phyloP scores from a whole-genome alignment of 2,113 vertebrate genomes.

The Urocitellus parryii region DNA sequence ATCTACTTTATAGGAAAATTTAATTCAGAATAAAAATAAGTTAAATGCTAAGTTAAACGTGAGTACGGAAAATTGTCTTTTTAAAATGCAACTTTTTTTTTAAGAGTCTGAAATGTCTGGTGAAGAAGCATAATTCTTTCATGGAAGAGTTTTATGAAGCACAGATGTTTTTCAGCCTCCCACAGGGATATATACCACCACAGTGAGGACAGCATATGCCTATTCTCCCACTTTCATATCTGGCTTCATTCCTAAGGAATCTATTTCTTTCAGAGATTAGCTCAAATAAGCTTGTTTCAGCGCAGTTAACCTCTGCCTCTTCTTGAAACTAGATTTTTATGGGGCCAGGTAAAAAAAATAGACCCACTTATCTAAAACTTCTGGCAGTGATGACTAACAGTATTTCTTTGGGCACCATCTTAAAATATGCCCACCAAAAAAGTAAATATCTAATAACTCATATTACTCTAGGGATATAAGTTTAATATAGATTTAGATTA shows the following conservation, averaged over 20 bases:
- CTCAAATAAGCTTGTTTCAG: slow-evolving; percentile 77
- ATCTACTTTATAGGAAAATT: slow-evolving; percentile 48
- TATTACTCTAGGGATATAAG: background rate
- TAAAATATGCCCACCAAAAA: background rate
- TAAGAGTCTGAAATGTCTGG: slow-evolving; percentile 55
- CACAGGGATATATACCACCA: slow-evolving; percentile 59
- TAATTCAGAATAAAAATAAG: slow-evolving; percentile 64
- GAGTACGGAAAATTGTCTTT: slow-evolving; percentile 46
- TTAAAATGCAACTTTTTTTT: slow-evolving; percentile 56
- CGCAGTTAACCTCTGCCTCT: slow-evolving; percentile 69
- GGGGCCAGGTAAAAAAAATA: slow-evolving; percentile 63
- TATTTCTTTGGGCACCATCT: background rate
- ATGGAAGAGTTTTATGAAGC: slow-evolving; percentile 58
- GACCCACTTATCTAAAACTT: slow-evolving; percentile 29
- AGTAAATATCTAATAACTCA: slow-evolving; percentile 20
- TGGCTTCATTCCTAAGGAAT: slow-evolving; percentile 70
- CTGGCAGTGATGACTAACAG: background rate
- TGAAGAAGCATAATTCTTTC: slow-evolving; percentile 64
- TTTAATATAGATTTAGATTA: slow-evolving; percentile 23
- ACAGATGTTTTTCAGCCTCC: slow-evolving; percentile 70
- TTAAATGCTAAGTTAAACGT: slow-evolving; percentile 58
- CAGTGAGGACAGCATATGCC: slow-evolving; percentile 70
- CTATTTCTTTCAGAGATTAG: slow-evolving; percentile 73
- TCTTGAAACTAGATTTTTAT: slow-evolving; percentile 64
- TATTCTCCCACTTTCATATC: slow-evolving; percentile 66